These are phyloP conservation scores for Copidosoma floridanum DNA, from an alignment of 1,140 invertebrate species.

Conservation along the genomic window DNA sequence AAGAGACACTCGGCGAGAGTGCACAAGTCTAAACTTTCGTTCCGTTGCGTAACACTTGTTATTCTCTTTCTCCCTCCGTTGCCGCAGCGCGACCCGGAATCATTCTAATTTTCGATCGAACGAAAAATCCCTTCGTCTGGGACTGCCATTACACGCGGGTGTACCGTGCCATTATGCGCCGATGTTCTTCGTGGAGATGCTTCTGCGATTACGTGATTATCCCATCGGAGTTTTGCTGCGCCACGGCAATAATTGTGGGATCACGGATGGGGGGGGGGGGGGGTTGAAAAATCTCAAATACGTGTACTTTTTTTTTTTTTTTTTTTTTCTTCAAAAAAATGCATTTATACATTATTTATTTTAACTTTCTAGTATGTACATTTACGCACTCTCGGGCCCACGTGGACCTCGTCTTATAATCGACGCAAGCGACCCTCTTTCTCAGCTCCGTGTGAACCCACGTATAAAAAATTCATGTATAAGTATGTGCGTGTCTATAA, in stretches of 20 bases:
- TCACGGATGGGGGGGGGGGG: background rate
- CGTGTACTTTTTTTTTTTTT: background rate
- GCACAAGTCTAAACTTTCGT: constrained; percentile 18
- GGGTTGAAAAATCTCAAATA: background rate
- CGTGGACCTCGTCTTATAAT: too few relatives aligned
- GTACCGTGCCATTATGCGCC: too few relatives aligned
- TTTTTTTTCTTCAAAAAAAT: constrained; percentile 17
- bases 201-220: too few relatives aligned
- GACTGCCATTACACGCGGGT: too few relatives aligned
- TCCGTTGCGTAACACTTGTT: constrained; percentile 5
- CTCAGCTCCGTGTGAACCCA: background rate
- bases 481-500: too few relatives aligned
- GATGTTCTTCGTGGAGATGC: too few relatives aligned
- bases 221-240: too few relatives aligned
- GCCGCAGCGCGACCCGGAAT: constrained; percentile 14
- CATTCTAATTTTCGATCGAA: constrained; percentile 16
- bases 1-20: background rate
- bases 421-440: background rate
- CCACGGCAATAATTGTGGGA: too few relatives aligned
- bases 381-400: too few relatives aligned
- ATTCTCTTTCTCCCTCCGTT: too few relatives aligned
- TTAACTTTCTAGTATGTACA: constrained; percentile 25
- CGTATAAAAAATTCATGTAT: too few relatives aligned
- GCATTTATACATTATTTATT: constrained; percentile 26
- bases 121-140: constrained; percentile 9